phyloP scores from a whole-genome alignment of 2,888 invertebrate species.

The Drosophila formosana region DNA sequence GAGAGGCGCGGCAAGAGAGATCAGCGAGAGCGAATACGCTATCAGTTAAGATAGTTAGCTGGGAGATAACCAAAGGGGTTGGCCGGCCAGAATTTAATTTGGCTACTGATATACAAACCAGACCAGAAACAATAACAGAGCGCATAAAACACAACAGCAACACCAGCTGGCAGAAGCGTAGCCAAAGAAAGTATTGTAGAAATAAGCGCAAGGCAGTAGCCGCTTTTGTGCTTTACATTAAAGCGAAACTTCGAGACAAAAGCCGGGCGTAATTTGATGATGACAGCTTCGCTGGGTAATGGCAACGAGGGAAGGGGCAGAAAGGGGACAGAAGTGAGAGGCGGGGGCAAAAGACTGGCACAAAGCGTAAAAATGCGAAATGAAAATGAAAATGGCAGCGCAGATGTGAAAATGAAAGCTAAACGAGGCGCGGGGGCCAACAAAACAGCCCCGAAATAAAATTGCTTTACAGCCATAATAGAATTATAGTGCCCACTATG shows the following conservation, averaged over 20 bases:
- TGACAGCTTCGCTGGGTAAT: constrained; percentile 65
- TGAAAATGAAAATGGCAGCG: constrained; percentile 66
- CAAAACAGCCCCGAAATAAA: constrained; percentile 59
- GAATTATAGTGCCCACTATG: constrained; percentile 72
- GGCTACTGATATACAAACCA: constrained; percentile 28
- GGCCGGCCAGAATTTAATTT: constrained; percentile 43
- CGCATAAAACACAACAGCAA: constrained; percentile 5
- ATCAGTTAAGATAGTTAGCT: constrained; percentile 45
- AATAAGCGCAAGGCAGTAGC: constrained; percentile 17
- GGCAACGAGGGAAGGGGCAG: constrained; percentile 6
- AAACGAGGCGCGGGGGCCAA: constrained; percentile 38
- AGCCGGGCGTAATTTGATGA: constrained; percentile 73
- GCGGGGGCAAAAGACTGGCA: constrained; percentile 15
- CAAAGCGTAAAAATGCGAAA: constrained; percentile 63
- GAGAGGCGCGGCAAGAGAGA: constrained; percentile 36
- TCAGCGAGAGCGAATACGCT: constrained; percentile 25
- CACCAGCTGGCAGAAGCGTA: constrained; percentile 37
- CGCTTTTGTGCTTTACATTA: constrained; percentile 50
- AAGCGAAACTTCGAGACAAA: constrained; percentile 64
- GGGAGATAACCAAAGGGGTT: constrained; percentile 50
- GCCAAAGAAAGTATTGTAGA: background rate
- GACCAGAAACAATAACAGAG: constrained; percentile 4
- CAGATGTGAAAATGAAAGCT: constrained; percentile 65
- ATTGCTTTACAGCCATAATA: constrained; percentile 75
- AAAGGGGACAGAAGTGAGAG: background rate